A percentile compares a stretch with the other conserved stretches of the same genome.
phyloP scores from a whole-genome alignment of 2,888 invertebrate genomes.

The Loripinus fragilis region DNA sequence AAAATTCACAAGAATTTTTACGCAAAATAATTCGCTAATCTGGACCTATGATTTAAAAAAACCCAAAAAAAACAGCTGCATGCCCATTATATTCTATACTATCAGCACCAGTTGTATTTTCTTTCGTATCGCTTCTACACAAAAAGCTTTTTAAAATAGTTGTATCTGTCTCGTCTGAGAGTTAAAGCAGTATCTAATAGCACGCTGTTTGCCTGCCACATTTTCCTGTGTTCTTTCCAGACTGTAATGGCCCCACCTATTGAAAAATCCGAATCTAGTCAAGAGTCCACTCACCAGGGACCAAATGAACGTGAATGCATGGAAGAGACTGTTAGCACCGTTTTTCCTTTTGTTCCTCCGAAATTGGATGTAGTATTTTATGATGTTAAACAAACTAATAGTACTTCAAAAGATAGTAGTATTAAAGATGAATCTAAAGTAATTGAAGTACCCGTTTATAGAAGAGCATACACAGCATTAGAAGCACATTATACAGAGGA shows the following conservation, averaged over 20 bases:
- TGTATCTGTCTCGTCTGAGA: slow-evolving; percentile 1
- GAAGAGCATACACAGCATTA: slow-evolving; percentile 57
- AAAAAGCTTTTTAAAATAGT: neutral
- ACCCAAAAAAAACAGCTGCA: no score
- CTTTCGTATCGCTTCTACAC: neutral
- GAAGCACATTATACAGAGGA: slow-evolving; percentile 65
- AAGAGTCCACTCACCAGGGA: neutral
- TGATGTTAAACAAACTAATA: slow-evolving; percentile 14
- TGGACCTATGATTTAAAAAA: no score
- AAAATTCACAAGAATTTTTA: no score
- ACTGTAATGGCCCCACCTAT: neutral
- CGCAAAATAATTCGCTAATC: no score
- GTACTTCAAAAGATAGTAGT: slow-evolving; percentile 7
- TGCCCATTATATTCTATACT: neutral
- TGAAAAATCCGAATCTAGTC: slow-evolving; percentile 7
- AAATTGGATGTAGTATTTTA: slow-evolving; percentile 50
- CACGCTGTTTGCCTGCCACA: slow-evolving; percentile 15
- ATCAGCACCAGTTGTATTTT: slow-evolving; percentile 19
- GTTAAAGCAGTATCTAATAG: slow-evolving; percentile 2
- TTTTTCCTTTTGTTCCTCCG: slow-evolving; percentile 52
- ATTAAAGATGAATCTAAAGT: slow-evolving; percentile 24
- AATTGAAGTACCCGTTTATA: slow-evolving; percentile 57
- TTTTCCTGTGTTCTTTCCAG: slow-evolving; percentile 12
- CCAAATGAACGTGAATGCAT: slow-evolving; percentile 20
- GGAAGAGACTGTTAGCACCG: slow-evolving; percentile 29